These are phyloP conservation scores for Fragum fragum DNA, from an alignment of 2,888 invertebrate species.

Conservation along the genomic window DNA sequence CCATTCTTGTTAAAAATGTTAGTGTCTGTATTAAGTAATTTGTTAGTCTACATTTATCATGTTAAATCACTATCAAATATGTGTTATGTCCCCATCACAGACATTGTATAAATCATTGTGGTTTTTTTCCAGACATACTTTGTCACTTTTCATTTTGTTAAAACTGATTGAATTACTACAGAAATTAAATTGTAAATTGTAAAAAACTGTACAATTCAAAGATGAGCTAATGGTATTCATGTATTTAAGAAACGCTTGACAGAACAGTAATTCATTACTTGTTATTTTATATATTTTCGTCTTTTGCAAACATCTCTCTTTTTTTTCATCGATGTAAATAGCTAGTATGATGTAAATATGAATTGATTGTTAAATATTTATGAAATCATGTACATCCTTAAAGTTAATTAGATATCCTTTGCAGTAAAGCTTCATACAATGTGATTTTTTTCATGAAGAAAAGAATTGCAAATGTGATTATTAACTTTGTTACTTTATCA, in stretches of 20 bases:
- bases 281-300: slow-evolving; percentile 5
- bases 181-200: slow-evolving; percentile 6
- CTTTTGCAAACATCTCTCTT: slow-evolving; percentile 27
- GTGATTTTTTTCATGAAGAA: slow-evolving; percentile 25
- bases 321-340: slow-evolving; percentile 26
- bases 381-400: slow-evolving; percentile 35
- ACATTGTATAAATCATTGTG: not conserved
- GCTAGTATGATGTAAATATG: slow-evolving; percentile 59
- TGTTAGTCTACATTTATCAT: too few relatives aligned
- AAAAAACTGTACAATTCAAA: not conserved
- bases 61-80: too few relatives aligned
- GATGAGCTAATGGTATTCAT: not conserved
- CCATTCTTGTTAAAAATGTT: too few relatives aligned
- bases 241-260: not conserved
- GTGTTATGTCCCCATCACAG: not conserved
- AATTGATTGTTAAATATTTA: slow-evolving; percentile 58
- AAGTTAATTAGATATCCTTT: slow-evolving; percentile 30
- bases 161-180: not conserved
- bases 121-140: not conserved
- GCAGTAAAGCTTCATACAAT: slow-evolving; percentile 18
- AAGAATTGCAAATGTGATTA: slow-evolving; percentile 51
- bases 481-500: slow-evolving; percentile 55
- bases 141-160: not conserved
- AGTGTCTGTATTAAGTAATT: too few relatives aligned
- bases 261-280: not conserved